Evolutionary conservation across 2,888 invertebrate genomes (phyloP).

Genomic region (Thecocarcelia acutangulata): DNA sequence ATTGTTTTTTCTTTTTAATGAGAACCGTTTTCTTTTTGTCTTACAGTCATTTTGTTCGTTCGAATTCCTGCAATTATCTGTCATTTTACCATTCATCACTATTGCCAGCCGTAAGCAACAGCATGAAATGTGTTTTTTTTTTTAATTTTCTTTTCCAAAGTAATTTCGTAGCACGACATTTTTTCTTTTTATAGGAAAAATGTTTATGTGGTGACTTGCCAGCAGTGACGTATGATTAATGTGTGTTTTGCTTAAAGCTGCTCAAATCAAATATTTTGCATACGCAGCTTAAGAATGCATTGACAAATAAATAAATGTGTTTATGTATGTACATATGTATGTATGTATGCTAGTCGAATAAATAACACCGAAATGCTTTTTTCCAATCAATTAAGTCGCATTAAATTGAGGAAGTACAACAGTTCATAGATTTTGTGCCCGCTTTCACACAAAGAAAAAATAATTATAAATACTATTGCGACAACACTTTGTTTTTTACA

Average conservation of each 20-base stretch:
- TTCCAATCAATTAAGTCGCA: not conserved
- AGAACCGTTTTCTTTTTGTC: not conserved
- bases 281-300: slow-evolving; percentile 3
- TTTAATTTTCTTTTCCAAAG: slow-evolving; percentile 18
- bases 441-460: not conserved
- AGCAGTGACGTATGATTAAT: slow-evolving; percentile 54
- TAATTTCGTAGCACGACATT: slow-evolving; percentile 1
- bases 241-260: not conserved
- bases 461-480: not conserved
- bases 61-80: slow-evolving; percentile 34
- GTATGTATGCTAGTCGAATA: no score
- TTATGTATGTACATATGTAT: no score
- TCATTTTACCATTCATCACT: slow-evolving; percentile 16
- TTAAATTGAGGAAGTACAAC: not conserved
- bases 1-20: slow-evolving; percentile 1
- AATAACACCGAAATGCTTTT: not conserved
- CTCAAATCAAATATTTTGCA: slow-evolving; percentile 26
- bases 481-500: no score
- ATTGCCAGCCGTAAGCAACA: not conserved
- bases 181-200: not conserved
- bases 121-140: not conserved
- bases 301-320: not conserved
- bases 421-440: no score
- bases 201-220: slow-evolving; percentile 1
- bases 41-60: not conserved